These are phyloP conservation scores for Trachemys scripta DNA, from an alignment of 2,113 vertebrate species.

Conservation along the genomic window DNA sequence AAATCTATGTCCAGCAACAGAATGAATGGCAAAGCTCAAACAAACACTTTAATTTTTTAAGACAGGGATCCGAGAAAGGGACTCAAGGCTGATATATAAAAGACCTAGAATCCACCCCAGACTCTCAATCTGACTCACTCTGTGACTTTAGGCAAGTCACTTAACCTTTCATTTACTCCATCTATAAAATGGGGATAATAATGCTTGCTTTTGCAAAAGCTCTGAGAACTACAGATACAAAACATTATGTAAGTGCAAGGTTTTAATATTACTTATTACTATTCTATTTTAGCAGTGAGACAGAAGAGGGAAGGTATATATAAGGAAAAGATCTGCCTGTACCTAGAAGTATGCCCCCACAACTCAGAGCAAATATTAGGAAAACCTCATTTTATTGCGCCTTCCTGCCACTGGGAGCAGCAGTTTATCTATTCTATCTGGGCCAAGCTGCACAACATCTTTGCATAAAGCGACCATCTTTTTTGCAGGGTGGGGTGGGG, in stretches of 20 bases:
- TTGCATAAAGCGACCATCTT: not conserved
- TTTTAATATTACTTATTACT: not conserved
- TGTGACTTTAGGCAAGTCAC: not conserved
- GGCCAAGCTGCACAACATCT: not conserved
- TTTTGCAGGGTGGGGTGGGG: not conserved
- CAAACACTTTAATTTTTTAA: not conserved
- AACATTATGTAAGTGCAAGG: not conserved
- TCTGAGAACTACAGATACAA: not conserved
- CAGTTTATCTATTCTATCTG: not conserved
- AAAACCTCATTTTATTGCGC: not conserved
- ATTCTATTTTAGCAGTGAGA: too few species aligned
- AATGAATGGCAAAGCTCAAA: not conserved
- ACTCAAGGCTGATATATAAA: not conserved
- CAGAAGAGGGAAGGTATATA: too few species aligned
- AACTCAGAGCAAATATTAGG: not conserved
- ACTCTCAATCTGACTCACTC: not conserved
- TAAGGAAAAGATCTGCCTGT: not conserved
- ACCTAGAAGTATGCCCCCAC: not conserved
- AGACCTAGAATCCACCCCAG: not conserved
- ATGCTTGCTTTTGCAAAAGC: not conserved
- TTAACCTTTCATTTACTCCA: not conserved
- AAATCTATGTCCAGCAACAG: constrained; percentile 1
- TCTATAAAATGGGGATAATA: not conserved
- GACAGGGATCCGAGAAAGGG: not conserved
- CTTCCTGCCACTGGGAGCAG: not conserved